Evolutionary conservation across 2,888 invertebrate genomes (phyloP), one percentile per base, ranked within the genome.

Genomic region (Atethmia centrago): DNA sequence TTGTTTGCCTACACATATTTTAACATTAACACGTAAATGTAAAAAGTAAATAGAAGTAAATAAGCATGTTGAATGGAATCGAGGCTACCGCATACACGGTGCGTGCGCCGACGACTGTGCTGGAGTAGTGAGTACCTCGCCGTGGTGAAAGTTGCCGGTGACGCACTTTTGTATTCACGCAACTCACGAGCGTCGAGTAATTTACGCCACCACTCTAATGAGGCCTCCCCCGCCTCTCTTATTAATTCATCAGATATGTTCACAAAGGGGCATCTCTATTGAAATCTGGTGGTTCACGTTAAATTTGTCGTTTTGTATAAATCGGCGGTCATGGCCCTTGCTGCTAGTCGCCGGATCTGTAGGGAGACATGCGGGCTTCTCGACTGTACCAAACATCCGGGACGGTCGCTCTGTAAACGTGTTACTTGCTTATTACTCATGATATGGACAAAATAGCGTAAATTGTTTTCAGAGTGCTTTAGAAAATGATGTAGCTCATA

Each of bases 121-220:
- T 58, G 64, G 55, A 72, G 77, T 78, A 61, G 74, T 55, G 58
- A 80, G 72, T 87, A 82, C 85, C 88, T 88, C 86, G 86, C 73
- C 86, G 88, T 84, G 95, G 96, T 94, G 96, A 96, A 96, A 96
- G 96, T 95, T 95, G 93, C 89, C 90, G 86, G 92, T 94, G 95
- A 95, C 95, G 95, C 93, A 94, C 93, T 93, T 92, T 92, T 93
- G 93, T 94, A 92, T 93, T 92, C 93, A 93, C 92, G 91, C 92
- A 92, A 91, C 91, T 89, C 90, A 90, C 90, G 88, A 87, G 89
- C 84, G 87, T 88, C 90, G 86, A 91, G 92, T 92, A 92, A 93
- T 93, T 93, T 93, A 92, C 91, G 88, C 90, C 84, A 90, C 92
- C 91, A 92, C 75, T 91, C 85, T 89, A 91, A 88, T 88, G 77